Conservation (phyloP, 2,113 vertebrate genomes). For the Eulemur rufifrons region DNA sequence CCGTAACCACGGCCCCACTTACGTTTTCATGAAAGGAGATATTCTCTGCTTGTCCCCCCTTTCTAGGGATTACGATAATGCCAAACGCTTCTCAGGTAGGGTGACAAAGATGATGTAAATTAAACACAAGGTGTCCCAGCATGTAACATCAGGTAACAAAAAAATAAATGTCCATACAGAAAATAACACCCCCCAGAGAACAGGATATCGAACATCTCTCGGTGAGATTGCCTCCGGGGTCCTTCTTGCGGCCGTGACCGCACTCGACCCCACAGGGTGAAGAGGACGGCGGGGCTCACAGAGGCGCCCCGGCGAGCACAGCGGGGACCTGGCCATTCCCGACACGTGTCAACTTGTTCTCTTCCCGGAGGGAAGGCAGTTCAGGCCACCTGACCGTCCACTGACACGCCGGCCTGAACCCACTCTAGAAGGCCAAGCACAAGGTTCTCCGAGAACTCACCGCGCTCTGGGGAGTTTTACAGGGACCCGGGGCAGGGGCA, state of each 20-base stretch:
- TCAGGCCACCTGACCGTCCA: accelerated
- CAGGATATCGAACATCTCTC: neutral
- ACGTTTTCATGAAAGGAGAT: neutral
- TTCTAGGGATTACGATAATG: neutral
- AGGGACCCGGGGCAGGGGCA: accelerated
- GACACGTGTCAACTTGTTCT: too few relatives aligned
- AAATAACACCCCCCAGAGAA: neutral
- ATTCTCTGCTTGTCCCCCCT: neutral
- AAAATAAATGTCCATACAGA: neutral
- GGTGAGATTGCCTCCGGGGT: neutral
- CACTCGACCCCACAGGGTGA: accelerated
- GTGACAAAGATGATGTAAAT: neutral
- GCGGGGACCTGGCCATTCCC: neutral
- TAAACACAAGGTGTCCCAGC: neutral
- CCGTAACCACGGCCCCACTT: accelerated
- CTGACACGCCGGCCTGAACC: accelerated
- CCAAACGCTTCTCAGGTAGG: neutral
- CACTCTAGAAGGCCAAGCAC: neutral
- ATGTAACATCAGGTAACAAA: neutral
- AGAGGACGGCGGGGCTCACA: neutral
- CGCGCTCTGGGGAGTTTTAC: accelerated
- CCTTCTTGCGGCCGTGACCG: neutral
- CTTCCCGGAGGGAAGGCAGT: neutral
- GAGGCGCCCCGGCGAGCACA: accelerated
- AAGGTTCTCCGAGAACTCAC: neutral